Evolutionary conservation across 2,113 vertebrate genomes (phyloP), one percentile per base, ranked within the genome.

Genomic region (Chlorodrepanis virens): DNA sequence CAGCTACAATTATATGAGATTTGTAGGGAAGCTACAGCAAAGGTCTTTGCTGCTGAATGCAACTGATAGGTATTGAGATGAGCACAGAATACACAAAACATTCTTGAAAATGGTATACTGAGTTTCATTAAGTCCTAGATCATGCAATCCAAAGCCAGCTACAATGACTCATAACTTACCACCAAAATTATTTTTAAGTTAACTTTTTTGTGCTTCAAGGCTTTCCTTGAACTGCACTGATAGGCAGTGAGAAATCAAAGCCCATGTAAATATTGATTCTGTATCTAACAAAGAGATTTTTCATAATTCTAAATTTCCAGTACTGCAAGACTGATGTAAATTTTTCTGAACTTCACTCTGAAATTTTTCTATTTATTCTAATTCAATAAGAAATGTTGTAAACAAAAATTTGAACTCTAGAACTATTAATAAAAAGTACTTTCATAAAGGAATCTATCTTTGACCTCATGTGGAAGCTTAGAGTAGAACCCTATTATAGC

Each of bases 21-120:
- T 53, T 56, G 15, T 53, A 94, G 69, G 63, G 88, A 97, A 96
- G 35, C 22, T 81, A 87, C 1, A 90, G 83, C 28, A 71, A 96
- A 97, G 75, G 60, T 97, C 92, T 95, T 93, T 89, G 39, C 18
- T 53, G 74, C 28, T 29, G 87, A 93, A 89, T 53, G 40, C 68
- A 94, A 84, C 47, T 72, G 71, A 60, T 18, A 87, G 50, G n/a
- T 56, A 91, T 15, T n/a, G 50, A 96, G 44, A 82, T 20, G 28
- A 90, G 70, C 3, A 79, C 29, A 47, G 23, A 60, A 72, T 37
- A 69, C 3, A 85, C 4, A 72, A 86, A 94, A 72, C 27, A 37
- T 76, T 70, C 67, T 22, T 80, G 57, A 75, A 74, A 80, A 78
- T 10, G 3, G 11, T 28, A 6, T 27, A 45, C 42, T 54, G 29